Percentiles rank a stretch among this genome's conserved stretches.
These are phyloP conservation scores for Rhyzopertha dominica DNA, from an alignment of 1,140 invertebrate genomes.

Conservation along the genomic window DNA sequence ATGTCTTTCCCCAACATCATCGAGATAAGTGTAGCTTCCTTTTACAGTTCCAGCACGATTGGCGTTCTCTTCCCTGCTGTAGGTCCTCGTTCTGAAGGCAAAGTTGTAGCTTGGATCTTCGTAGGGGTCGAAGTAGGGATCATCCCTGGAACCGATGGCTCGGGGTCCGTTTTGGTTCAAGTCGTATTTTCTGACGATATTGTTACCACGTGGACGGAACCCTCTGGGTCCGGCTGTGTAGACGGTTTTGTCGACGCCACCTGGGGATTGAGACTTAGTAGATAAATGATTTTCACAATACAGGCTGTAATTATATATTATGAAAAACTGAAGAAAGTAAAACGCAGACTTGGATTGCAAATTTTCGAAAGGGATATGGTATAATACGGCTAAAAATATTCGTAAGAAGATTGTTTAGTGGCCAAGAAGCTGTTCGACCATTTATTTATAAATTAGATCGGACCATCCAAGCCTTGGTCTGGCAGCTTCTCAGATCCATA, in stretches of 20 bases:
- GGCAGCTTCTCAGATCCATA: too few relatives aligned
- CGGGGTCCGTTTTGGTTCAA: conserved; percentile 59
- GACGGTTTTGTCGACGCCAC: conserved; percentile 58
- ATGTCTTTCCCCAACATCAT: conserved; percentile 65
- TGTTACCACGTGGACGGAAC: conserved; percentile 62
- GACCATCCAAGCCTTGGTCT: too few relatives aligned
- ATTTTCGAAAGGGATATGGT: too few relatives aligned
- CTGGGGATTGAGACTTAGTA: too few relatives aligned
- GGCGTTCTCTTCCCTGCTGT: conserved; percentile 55
- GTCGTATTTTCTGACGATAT: conserved; percentile 63
- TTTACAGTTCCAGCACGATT: conserved; percentile 41
- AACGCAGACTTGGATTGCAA: too few relatives aligned
- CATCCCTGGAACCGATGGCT: conserved; percentile 55
- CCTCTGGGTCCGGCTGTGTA: conserved; percentile 70
- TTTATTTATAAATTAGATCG: too few relatives aligned
- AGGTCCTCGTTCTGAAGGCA: conserved; percentile 58
- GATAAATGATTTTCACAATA: neutral
- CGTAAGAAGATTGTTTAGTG: too few relatives aligned
- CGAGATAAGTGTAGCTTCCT: conserved; percentile 63
- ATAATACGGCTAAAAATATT: too few relatives aligned
- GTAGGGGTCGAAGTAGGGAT: conserved; percentile 63
- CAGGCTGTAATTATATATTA: neutral
- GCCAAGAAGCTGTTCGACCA: too few relatives aligned
- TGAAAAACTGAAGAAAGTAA: too few relatives aligned
- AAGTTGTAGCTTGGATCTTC: conserved; percentile 68